Conservation (phyloP, 2,797 vertebrate genomes). For the Acanthurus lineatus region DNA sequence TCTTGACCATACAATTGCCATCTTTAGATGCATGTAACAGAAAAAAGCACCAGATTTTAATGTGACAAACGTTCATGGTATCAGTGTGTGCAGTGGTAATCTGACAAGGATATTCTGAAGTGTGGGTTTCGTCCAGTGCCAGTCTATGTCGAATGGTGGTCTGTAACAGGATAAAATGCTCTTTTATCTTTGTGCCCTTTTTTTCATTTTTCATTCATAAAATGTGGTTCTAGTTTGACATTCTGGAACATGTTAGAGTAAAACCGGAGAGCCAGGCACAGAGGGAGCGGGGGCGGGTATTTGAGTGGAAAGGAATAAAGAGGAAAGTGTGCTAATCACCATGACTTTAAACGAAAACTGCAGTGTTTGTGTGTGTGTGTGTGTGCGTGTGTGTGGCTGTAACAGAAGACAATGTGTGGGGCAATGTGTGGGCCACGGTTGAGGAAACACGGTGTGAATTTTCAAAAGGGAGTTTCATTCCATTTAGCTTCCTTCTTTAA, state of each 20-base stretch:
- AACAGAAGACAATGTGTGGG: slow-evolving; percentile 63
- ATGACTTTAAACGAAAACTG: slow-evolving; percentile 61
- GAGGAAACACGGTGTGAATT: slow-evolving; percentile 64
- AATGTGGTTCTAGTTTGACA: slow-evolving; percentile 79
- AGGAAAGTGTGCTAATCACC: slow-evolving; percentile 70
- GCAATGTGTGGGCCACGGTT: slow-evolving; percentile 46
- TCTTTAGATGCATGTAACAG: slow-evolving; percentile 4
- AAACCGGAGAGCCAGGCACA: slow-evolving; percentile 38
- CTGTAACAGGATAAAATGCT: slow-evolving; percentile 62
- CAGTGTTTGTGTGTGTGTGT: slow-evolving; percentile 31
- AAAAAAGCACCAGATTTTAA: slow-evolving; percentile 40
- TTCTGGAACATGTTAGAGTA: slow-evolving; percentile 80
- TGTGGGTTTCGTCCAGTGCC: slow-evolving; percentile 55
- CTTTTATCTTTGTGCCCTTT: slow-evolving; percentile 75
- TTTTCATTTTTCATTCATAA: slow-evolving; percentile 66
- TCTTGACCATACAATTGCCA: slow-evolving; percentile 19
- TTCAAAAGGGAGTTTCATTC: slow-evolving; percentile 64
- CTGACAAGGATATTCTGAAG: slow-evolving; percentile 68
- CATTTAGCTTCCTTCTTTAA: slow-evolving; percentile 38
- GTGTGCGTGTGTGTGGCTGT: slow-evolving; percentile 45
- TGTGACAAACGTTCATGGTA: slow-evolving; percentile 29
- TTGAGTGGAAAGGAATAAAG: slow-evolving; percentile 63
- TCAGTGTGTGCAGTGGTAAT: slow-evolving; percentile 46
- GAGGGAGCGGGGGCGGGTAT: slow-evolving; percentile 36
- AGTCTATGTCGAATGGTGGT: slow-evolving; percentile 64